These are phyloP conservation scores for Chiroxiphia lanceolata DNA, from an alignment of 2,797 vertebrate species.

Conservation along the genomic window DNA sequence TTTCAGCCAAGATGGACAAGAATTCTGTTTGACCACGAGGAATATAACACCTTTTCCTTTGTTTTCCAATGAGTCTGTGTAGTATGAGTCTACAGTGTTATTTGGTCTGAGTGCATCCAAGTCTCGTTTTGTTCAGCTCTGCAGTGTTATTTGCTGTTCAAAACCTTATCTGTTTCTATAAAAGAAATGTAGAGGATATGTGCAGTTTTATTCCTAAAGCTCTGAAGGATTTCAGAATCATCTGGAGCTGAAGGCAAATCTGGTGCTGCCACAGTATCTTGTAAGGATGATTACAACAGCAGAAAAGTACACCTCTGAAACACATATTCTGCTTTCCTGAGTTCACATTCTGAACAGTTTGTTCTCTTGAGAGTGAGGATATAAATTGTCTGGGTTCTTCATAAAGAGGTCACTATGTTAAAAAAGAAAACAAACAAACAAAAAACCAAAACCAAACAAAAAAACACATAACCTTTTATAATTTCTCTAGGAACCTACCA, in stretches of 20 bases:
- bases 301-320: not conserved
- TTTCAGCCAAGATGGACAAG: conserved; percentile 28
- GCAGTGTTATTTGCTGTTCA: conserved; percentile 10
- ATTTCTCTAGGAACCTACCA: not conserved
- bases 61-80: not conserved
- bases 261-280: not conserved
- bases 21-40: conserved; percentile 9
- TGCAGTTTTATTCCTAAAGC: conserved; percentile 28
- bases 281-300: not conserved
- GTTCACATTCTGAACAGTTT: not conserved
- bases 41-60: not conserved
- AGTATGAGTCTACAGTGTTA: not conserved
- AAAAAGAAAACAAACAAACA: not conserved
- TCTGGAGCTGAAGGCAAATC: conserved; percentile 13
- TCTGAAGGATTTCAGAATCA: conserved; percentile 44
- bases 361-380: not conserved
- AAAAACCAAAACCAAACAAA: not conserved
- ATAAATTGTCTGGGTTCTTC: not conserved
- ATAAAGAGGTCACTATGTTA: not conserved
- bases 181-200: conserved; percentile 17
- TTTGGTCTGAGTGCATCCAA: conserved; percentile 10
- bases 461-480: not conserved
- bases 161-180: conserved; percentile 38
- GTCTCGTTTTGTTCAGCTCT: conserved; percentile 21
- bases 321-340: not conserved